phyloP scores from a whole-genome alignment of 2,888 invertebrate genomes.

The Caenorhabditis japonica region DNA sequence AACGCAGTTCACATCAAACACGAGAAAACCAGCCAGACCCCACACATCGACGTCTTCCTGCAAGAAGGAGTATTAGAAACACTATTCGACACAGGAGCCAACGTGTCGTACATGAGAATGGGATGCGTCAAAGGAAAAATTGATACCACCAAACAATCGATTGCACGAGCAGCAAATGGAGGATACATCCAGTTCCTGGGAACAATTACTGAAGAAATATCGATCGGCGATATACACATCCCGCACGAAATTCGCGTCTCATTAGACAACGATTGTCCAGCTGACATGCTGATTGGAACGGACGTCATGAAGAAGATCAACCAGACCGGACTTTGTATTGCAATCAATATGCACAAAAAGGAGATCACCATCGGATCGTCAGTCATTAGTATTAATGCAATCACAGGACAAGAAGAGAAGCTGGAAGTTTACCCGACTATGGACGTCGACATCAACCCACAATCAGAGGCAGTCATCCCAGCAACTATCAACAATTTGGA shows the following conservation, averaged over 20 bases:
- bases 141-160: background rate
- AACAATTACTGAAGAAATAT: background rate
- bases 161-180: slow-evolving; percentile 8
- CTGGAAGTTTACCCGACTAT: background rate
- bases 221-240: background rate
- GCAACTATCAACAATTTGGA: background rate
- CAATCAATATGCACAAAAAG: slow-evolving; percentile 4
- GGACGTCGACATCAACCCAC: background rate
- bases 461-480: too few relatives aligned
- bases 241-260: slow-evolving; percentile 4
- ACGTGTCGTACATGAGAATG: background rate
- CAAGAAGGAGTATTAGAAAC: slow-evolving; percentile 2
- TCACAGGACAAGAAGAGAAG: background rate
- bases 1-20: background rate
- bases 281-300: slow-evolving; percentile 5
- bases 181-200: background rate
- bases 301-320: slow-evolving; percentile 8
- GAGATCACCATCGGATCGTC: background rate
- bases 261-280: background rate
- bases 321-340: background rate
- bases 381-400: background rate
- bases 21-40: background rate
- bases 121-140: background rate
- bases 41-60: background rate
- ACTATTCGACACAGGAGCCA: slow-evolving; percentile 7